Conservation (phyloP, 2,888 invertebrate genomes). For the Eupithecia abbreviata region DNA sequence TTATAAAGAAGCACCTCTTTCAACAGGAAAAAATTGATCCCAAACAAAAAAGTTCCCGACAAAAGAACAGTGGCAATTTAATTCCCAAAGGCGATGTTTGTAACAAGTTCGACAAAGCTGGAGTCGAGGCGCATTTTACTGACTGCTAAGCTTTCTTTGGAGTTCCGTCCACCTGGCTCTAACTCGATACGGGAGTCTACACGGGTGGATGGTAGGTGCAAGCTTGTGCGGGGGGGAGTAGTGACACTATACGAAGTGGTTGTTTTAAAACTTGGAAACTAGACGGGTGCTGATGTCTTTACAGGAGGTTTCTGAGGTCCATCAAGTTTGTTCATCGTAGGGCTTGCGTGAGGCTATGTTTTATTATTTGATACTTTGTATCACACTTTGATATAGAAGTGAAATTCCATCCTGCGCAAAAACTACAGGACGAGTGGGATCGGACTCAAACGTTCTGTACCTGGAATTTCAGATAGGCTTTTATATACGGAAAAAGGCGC, state of each 20-base stretch:
- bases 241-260: not conserved
- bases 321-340: not conserved
- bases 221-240: not conserved
- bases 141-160: constrained; percentile 15
- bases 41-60: constrained; percentile 15
- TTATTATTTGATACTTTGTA: not conserved
- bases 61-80: constrained; percentile 18
- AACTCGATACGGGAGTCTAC: not conserved
- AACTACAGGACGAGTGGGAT: not conserved
- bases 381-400: not conserved
- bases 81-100: constrained; percentile 35
- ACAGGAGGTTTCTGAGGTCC: not conserved
- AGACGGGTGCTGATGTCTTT: not conserved
- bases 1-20: not conserved
- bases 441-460: not conserved
- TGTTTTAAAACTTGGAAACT: not conserved
- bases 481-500: not conserved
- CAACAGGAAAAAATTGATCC: not conserved
- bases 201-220: not conserved
- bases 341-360: not conserved
- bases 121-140: constrained; percentile 13
- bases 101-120: constrained; percentile 32
- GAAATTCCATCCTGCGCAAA: not conserved
- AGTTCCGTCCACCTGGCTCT: constrained; percentile 9
- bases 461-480: not conserved